These are phyloP conservation scores for Wiebesia pumilae DNA, from an alignment of 1,140 invertebrate species.

Conservation along the genomic window DNA sequence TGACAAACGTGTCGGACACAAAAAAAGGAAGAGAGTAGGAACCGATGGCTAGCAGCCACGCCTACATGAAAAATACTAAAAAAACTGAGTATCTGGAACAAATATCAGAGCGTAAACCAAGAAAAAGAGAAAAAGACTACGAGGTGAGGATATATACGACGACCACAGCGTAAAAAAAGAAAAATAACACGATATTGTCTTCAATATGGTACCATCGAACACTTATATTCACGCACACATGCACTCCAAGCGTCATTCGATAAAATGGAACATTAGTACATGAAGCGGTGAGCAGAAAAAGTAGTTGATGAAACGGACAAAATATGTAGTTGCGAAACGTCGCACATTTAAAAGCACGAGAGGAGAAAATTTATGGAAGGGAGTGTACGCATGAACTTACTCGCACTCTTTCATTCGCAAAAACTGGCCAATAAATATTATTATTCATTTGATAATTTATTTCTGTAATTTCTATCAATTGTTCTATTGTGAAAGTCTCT, in stretches of 20 bases:
- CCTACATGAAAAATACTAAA: neutral
- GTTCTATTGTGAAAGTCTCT: too few relatives aligned
- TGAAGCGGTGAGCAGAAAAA: neutral
- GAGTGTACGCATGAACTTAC: neutral
- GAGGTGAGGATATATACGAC: neutral
- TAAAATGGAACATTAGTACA: neutral
- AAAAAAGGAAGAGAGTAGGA: neutral
- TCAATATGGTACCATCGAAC: neutral
- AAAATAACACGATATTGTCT: neutral
- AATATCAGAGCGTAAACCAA: neutral
- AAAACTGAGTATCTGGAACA: neutral
- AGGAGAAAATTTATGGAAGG: neutral
- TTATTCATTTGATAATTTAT: too few relatives aligned
- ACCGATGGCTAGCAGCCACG: neutral
- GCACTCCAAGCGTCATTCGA: neutral
- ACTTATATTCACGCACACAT: neutral
- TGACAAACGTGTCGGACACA: neutral
- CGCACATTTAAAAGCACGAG: neutral
- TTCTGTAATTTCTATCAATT: too few relatives aligned
- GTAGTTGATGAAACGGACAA: neutral
- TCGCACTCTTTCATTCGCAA: too few relatives aligned
- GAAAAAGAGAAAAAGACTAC: neutral
- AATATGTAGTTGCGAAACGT: conserved; percentile 3
- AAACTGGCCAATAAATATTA: too few relatives aligned
- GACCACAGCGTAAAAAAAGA: neutral